These are phyloP conservation scores for Halictus quadricinctus DNA, from an alignment of 2,888 invertebrate species.

Conservation along the genomic window DNA sequence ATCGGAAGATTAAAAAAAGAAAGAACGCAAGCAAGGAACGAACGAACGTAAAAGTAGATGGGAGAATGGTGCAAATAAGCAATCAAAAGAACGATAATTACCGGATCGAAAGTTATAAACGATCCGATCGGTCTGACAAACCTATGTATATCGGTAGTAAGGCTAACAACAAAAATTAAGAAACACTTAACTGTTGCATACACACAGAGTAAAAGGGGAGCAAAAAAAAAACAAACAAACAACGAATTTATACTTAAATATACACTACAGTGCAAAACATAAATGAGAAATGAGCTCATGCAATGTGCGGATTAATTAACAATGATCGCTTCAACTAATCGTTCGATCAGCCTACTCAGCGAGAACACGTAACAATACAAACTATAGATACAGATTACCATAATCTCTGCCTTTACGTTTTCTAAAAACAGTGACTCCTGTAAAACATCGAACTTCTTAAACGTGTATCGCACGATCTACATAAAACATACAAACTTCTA, in stretches of 20 bases:
- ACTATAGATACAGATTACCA: slow-evolving; percentile 32
- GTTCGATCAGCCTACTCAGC: slow-evolving; percentile 40
- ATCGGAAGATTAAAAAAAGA: slow-evolving; percentile 30
- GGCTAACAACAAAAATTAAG: slow-evolving; percentile 37
- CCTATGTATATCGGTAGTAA: slow-evolving; percentile 32
- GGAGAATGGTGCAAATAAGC: slow-evolving; percentile 49
- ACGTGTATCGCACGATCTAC: slow-evolving; percentile 25
- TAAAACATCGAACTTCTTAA: slow-evolving; percentile 30
- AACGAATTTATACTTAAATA: slow-evolving; percentile 25
- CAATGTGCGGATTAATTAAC: slow-evolving; percentile 41
- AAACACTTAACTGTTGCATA: slow-evolving; percentile 19
- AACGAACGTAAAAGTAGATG: slow-evolving; percentile 27
- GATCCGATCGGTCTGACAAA: slow-evolving; percentile 24
- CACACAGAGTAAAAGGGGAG: slow-evolving; percentile 11
- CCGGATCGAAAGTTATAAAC: slow-evolving; percentile 23
- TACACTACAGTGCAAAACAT: slow-evolving; percentile 40
- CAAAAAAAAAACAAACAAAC: neutral
- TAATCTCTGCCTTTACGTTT: neutral
- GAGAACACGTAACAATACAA: slow-evolving; percentile 33
- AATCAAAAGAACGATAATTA: slow-evolving; percentile 25
- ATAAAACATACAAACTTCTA: slow-evolving; percentile 24
- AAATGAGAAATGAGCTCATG: slow-evolving; percentile 49
- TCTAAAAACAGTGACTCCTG: slow-evolving; percentile 46
- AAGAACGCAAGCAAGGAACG: slow-evolving; percentile 37
- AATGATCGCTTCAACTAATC: slow-evolving; percentile 25